Percentiles rank a stretch among this genome's conserved stretches.
These are phyloP conservation scores for Thyatira batis DNA, from an alignment of 2,888 invertebrate genomes.

Conservation along the genomic window DNA sequence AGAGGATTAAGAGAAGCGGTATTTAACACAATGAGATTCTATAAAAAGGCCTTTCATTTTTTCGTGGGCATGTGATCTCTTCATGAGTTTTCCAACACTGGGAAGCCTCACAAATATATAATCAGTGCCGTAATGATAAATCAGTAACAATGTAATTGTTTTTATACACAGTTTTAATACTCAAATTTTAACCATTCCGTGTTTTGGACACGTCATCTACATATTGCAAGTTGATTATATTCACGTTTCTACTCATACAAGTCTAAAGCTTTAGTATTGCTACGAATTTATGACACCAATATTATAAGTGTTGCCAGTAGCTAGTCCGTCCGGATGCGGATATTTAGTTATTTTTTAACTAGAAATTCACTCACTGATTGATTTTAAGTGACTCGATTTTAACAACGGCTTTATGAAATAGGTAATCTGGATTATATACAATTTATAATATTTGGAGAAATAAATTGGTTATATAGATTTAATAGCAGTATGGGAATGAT, in stretches of 20 bases:
- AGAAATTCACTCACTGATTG: slow-evolving; percentile 13
- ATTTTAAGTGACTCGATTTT: slow-evolving; percentile 14
- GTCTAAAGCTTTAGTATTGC: slow-evolving; percentile 32
- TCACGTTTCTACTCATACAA: slow-evolving; percentile 2
- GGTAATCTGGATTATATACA: background rate
- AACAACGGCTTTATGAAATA: background rate
- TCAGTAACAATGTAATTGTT: slow-evolving; percentile 43
- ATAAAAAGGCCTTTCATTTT: background rate
- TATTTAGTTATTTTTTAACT: slow-evolving; percentile 45
- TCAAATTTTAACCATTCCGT: slow-evolving; percentile 67
- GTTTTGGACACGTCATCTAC: slow-evolving; percentile 44
- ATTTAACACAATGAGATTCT: too few relatives aligned
- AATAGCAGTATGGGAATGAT: background rate
- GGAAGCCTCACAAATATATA: background rate
- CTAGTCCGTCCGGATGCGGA: slow-evolving; percentile 69
- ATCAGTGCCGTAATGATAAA: slow-evolving; percentile 18
- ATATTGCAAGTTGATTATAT: slow-evolving; percentile 13
- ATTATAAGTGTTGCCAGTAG: slow-evolving; percentile 60
- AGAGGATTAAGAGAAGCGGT: background rate
- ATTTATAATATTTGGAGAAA: background rate
- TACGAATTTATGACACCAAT: slow-evolving; percentile 66
- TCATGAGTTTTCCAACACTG: slow-evolving; percentile 1
- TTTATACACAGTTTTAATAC: slow-evolving; percentile 71
- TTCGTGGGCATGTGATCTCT: background rate
- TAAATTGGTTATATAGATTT: background rate